These are phyloP conservation scores for Caenorhabditis inopinata DNA, from an alignment of 1,140 invertebrate species.

Conservation along the genomic window DNA sequence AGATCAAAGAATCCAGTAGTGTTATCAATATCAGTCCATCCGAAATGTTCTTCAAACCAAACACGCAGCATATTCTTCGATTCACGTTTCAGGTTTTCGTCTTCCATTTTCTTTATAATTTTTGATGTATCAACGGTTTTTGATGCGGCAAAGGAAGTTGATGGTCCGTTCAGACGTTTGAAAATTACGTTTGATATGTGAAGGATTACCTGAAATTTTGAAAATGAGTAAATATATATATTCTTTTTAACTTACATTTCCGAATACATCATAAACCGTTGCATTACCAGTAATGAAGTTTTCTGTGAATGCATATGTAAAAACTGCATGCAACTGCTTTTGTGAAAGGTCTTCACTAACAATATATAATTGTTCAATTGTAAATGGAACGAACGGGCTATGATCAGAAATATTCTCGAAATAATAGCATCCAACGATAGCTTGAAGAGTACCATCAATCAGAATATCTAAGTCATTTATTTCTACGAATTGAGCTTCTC, in stretches of 20 bases:
- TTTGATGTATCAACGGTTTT: conserved; percentile 18
- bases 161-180: background rate
- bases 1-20: conserved; percentile 40
- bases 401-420: conserved; percentile 15
- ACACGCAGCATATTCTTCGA: conserved; percentile 21
- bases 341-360: background rate
- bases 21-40: conserved; percentile 39
- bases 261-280: conserved; percentile 1
- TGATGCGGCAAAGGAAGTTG: background rate
- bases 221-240: too few species aligned
- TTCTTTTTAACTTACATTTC: background rate
- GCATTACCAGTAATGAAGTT: conserved; percentile 24
- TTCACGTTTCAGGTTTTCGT: background rate
- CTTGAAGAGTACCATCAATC: conserved; percentile 30
- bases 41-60: conserved; percentile 36
- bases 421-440: conserved; percentile 17
- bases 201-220: background rate
- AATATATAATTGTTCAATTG: background rate
- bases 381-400: conserved; percentile 32
- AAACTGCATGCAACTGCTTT: background rate
- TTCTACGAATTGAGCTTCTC: background rate
- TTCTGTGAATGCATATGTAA: background rate
- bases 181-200: background rate
- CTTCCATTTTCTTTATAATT: background rate
- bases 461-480: conserved; percentile 17